A percentile compares a stretch with the other conserved stretches of the same genome.
Conservation (phyloP, 1,140 invertebrate genomes). For the Leptinotarsa texana region DNA sequence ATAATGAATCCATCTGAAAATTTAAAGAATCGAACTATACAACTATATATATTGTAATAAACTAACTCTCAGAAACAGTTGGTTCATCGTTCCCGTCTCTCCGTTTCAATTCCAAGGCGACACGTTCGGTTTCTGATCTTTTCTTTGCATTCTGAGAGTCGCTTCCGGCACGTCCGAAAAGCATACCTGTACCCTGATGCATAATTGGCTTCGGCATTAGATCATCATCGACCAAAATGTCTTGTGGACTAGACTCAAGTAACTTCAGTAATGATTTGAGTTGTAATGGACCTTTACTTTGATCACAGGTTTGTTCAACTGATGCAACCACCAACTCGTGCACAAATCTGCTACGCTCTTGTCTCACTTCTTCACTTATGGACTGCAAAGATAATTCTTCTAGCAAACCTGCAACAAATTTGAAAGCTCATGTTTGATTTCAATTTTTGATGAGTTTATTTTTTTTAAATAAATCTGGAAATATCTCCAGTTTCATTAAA, state of each 20-base stretch:
- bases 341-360: slow-evolving; percentile 50
- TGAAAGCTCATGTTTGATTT: background rate
- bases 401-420: slow-evolving; percentile 39
- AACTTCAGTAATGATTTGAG: slow-evolving; percentile 32
- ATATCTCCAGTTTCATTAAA: too few relatives aligned
- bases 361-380: slow-evolving; percentile 40
- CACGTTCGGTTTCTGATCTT: slow-evolving; percentile 47
- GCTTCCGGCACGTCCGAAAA: slow-evolving; percentile 47
- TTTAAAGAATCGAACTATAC: background rate
- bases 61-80: slow-evolving; percentile 12
- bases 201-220: slow-evolving; percentile 29
- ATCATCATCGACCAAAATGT: slow-evolving; percentile 20
- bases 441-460: too few relatives aligned
- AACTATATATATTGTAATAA: slow-evolving; percentile 4
- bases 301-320: slow-evolving; percentile 23
- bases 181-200: slow-evolving; percentile 31
- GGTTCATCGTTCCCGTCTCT: slow-evolving; percentile 7
- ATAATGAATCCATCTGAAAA: background rate
- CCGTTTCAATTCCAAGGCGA: slow-evolving; percentile 3
- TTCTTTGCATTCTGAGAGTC: slow-evolving; percentile 49
- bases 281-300: slow-evolving; percentile 27
- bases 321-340: slow-evolving; percentile 49
- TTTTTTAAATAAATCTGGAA: too few relatives aligned
- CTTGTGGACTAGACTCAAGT: slow-evolving; percentile 35
- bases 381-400: slow-evolving; percentile 50